These are phyloP conservation scores for Tylochromis polylepis DNA, from an alignment of 2,113 vertebrate species.

Conservation along the genomic window DNA sequence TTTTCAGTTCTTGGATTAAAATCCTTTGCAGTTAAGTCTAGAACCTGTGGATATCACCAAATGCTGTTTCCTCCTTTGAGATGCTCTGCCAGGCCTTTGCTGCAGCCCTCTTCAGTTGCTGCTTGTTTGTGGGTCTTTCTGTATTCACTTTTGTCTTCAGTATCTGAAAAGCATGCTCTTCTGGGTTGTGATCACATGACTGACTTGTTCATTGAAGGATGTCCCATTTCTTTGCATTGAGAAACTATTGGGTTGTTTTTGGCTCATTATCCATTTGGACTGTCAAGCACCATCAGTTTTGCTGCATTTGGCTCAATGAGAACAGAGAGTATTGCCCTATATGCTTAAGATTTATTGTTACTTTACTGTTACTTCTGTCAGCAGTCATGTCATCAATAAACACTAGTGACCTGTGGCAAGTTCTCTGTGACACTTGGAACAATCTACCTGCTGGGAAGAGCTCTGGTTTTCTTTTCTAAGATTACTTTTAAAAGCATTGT, in stretches of 20 bases:
- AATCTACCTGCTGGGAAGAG: not conserved
- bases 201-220: not conserved
- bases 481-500: not conserved
- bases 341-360: not conserved
- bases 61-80: not conserved
- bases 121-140: not conserved
- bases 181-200: not conserved
- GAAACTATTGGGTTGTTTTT: not conserved
- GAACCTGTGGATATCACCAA: not conserved
- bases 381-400: not conserved
- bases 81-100: not conserved
- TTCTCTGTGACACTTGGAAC: not conserved
- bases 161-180: not conserved
- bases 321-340: not conserved
- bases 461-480: not conserved
- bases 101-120: not conserved
- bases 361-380: not conserved
- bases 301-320: not conserved
- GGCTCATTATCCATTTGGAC: not conserved
- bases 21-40: not conserved
- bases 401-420: not conserved
- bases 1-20: not conserved
- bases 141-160: not conserved
- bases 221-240: not conserved
- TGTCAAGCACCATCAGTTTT: not conserved